Evolutionary conservation across 2,888 invertebrate species (phyloP).

Genomic region (Aphidoletes aphidimyza): DNA sequence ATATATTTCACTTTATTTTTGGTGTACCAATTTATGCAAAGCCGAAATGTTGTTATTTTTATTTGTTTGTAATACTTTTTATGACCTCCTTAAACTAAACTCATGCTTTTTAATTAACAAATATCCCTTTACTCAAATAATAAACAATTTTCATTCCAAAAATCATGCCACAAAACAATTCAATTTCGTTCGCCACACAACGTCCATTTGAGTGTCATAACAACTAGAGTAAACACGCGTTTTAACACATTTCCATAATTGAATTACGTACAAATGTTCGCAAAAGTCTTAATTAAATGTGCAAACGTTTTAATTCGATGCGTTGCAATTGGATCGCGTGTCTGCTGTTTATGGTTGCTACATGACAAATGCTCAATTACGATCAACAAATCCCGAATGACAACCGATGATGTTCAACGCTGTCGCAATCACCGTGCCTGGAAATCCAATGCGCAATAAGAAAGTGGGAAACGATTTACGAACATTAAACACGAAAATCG

Average conservation of each 20-base stretch:
- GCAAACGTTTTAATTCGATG: neutral
- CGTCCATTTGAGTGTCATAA: neutral
- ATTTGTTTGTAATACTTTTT: too few relatives aligned
- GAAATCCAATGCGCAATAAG: neutral
- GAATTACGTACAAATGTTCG: constrained; percentile 50
- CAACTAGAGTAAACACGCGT: neutral
- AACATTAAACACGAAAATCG: constrained; percentile 53
- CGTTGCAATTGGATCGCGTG: neutral
- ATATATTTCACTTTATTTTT: too few relatives aligned
- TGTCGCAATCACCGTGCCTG: neutral
- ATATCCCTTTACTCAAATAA: too few relatives aligned
- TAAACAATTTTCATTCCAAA: neutral
- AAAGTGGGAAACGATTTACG: constrained; percentile 51
- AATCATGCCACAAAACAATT: constrained; percentile 4
- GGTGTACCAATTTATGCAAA: too few relatives aligned
- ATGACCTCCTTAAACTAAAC: too few relatives aligned
- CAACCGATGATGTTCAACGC: neutral
- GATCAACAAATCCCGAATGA: neutral
- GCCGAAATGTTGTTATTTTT: too few relatives aligned
- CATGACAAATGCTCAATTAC: constrained; percentile 33
- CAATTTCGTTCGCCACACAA: neutral
- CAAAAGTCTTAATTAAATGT: constrained; percentile 53
- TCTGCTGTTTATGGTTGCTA: neutral
- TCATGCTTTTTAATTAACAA: too few relatives aligned
- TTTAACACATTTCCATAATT: constrained; percentile 20